These are phyloP conservation scores for Boulengeromyrus knoepffleri DNA, from an alignment of 2,113 vertebrate species.

Conservation along the genomic window DNA sequence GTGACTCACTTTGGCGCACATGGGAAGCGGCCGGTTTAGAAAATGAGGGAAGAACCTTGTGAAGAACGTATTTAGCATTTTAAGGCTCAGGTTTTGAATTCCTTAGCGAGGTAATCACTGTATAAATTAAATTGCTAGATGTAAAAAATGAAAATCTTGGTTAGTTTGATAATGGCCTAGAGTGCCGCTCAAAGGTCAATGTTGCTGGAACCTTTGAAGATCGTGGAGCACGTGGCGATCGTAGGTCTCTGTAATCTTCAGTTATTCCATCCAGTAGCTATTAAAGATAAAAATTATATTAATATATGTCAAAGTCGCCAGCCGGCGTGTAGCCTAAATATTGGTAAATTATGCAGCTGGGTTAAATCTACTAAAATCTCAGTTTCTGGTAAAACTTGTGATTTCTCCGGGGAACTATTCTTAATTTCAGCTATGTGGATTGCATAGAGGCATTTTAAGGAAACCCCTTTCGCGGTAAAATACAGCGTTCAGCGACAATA, in stretches of 20 bases:
- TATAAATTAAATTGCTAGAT: background rate
- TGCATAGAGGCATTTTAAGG: background rate
- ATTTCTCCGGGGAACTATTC: background rate
- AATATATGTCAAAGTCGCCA: background rate
- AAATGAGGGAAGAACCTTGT: slow-evolving; percentile 34
- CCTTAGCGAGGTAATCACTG: background rate
- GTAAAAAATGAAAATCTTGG: background rate
- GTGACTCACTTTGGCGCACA: slow-evolving; percentile 64
- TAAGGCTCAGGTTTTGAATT: background rate
- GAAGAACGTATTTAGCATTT: background rate
- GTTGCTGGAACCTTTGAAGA: slow-evolving; percentile 1
- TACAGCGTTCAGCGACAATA: background rate
- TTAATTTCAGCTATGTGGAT: background rate
- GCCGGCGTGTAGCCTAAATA: background rate
- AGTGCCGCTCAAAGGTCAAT: slow-evolving; percentile 5
- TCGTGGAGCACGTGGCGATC: slow-evolving; percentile 4
- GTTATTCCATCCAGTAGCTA: background rate
- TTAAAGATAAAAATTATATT: background rate
- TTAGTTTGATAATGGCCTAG: background rate
- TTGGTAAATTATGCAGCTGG: background rate
- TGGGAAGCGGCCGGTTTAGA: slow-evolving; percentile 45
- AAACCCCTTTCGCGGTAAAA: background rate
- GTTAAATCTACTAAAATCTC: background rate
- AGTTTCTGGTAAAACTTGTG: background rate
- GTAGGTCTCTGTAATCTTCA: background rate